These are phyloP conservation scores for Entomyzon cyanotis DNA, from an alignment of 2,113 vertebrate genomes.

Conservation along the genomic window DNA sequence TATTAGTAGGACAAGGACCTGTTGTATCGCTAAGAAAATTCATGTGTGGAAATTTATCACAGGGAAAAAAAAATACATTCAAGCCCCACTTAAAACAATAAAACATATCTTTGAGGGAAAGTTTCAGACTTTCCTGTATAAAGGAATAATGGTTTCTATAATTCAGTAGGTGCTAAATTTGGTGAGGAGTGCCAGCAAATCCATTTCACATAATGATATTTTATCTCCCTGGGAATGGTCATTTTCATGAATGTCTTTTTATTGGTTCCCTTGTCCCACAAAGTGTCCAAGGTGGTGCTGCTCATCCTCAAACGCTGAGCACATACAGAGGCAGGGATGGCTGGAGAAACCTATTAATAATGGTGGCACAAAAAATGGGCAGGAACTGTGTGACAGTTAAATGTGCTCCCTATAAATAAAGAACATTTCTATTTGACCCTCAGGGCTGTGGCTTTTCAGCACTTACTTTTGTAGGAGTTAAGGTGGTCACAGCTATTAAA, in stretches of 20 bases:
- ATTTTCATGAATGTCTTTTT: conserved; percentile 62
- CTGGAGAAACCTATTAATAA: conserved; percentile 36
- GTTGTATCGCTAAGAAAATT: conserved; percentile 9
- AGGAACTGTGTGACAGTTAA: conserved; percentile 51
- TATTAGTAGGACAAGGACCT: neutral
- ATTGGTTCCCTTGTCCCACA: conserved; percentile 43
- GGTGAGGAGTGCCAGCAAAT: conserved; percentile 70
- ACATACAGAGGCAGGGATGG: neutral
- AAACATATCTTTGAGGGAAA: conserved; percentile 63
- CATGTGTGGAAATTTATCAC: conserved; percentile 18
- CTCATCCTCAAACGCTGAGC: neutral
- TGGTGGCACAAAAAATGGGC: conserved; percentile 1
- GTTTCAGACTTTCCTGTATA: conserved; percentile 37
- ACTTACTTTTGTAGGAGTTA: conserved; percentile 33
- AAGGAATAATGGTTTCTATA: conserved; percentile 63
- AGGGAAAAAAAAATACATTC: neutral
- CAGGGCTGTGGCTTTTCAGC: conserved; percentile 30
- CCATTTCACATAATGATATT: conserved; percentile 70
- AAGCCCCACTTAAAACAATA: conserved; percentile 64
- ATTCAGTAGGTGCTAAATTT: conserved; percentile 69
- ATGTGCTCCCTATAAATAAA: conserved; percentile 54
- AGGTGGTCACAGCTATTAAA: conserved; percentile 27
- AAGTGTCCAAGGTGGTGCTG: conserved; percentile 21
- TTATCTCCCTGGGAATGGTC: conserved; percentile 62
- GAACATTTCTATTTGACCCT: conserved; percentile 45